A percentile compares a stretch with the other conserved stretches of the same genome.
Conservation (phyloP, 2,797 vertebrate species). For the Gorsachius magnificus region DNA sequence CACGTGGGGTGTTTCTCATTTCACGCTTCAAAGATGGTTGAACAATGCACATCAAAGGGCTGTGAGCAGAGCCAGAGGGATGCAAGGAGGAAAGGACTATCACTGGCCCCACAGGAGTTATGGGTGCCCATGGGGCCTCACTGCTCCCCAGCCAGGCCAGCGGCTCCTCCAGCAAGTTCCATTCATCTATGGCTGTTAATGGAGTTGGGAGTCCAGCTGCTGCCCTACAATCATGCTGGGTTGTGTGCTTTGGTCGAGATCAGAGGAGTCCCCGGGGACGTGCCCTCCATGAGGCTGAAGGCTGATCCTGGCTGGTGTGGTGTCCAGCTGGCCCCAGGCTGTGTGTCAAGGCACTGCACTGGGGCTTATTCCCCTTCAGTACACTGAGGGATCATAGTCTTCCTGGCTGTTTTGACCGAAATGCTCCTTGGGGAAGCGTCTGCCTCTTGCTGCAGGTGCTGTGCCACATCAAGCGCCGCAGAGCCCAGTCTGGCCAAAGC, state of each 20-base stretch:
- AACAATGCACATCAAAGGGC: slow-evolving; percentile 32
- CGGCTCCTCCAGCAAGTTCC: accelerated
- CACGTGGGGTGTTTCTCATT: neutral
- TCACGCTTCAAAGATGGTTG: neutral
- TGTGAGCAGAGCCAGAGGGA: accelerated
- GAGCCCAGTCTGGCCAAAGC: neutral
- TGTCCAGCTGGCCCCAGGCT: accelerated
- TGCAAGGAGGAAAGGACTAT: neutral
- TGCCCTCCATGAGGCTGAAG: accelerated
- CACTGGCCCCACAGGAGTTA: accelerated
- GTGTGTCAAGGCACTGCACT: accelerated
- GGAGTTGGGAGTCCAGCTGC: neutral
- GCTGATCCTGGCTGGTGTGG: neutral
- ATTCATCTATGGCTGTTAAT: neutral
- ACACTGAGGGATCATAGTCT: neutral
- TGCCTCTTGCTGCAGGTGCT: neutral
- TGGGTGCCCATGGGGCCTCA: accelerated
- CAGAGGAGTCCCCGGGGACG: neutral
- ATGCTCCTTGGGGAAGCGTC: neutral
- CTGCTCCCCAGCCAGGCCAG: neutral
- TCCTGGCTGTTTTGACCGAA: neutral
- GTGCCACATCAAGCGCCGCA: no score
- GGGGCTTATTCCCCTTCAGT: neutral
- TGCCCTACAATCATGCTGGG: accelerated
- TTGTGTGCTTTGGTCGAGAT: accelerated